Base-by-base conservation (phyloP, 2,797 vertebrate species). In the Spinus pinus region DNA sequence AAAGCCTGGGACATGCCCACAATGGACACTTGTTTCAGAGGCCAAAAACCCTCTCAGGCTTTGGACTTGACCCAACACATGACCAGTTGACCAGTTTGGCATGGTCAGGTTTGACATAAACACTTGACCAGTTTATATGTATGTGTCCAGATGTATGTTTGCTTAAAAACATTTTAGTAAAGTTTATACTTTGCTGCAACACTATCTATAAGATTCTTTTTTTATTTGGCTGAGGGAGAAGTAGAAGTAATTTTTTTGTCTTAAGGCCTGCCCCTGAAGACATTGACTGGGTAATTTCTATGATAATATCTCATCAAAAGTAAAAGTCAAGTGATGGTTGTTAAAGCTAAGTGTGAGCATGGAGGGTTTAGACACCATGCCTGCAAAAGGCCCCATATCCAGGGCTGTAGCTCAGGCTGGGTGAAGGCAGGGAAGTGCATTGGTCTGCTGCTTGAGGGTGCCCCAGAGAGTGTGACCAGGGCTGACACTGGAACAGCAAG, bases 401-500 rank as follows among this genome's bases (percentile, higher is more conserved):
- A 15, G n/a, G 25, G 9, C n/a, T 56, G 3, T 21, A 37, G 31
- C 24, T 10, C 1, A 22, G 54, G 13, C 24, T 84, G 57, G 22
- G 7, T 1, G 5, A 61, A 53, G 33, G 33, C 25, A 62, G 39
- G 28, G 37, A 42, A 0, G 2, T 24, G 12, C 1, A 1, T 18
- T 0, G 1, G 25, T 37, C 20, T 39, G 24, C 30, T 42, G 60
- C 46, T 28, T 54, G 22, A 0, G 1, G 16, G 12, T 39, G 44
- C n/a, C 39, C 22, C 2, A 0, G 49, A 0, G 21, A 65, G 15
- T 0, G 0, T 7, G 39, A 18, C 42, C 1, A 0, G 31, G 8
- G 5, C 58, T 22, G 58, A 24, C 1, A 0, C 62, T 58, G 30
- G 33, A 44, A 35, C 21, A 37, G 6, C 1, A 7, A 46, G 37